These are phyloP conservation scores for Pseudopipra pipra DNA, from an alignment of 2,113 vertebrate genomes.

Conservation along the genomic window DNA sequence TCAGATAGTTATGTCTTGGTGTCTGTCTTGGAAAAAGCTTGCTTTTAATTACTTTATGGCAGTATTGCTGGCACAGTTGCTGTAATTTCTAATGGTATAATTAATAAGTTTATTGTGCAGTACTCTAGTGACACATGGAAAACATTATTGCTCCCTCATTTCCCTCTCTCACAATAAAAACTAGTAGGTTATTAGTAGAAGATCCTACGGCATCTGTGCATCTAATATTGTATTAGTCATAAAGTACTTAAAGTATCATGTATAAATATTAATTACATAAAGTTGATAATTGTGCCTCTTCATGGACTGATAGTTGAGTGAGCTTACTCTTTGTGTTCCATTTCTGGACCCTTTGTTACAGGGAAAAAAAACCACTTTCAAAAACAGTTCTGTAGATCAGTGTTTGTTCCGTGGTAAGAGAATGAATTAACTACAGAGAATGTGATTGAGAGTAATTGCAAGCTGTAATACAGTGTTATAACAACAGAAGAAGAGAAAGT, in stretches of 20 bases:
- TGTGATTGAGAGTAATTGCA: background rate
- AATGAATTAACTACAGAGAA: background rate
- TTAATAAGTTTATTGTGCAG: background rate
- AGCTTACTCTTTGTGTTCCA: background rate
- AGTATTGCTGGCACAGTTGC: background rate
- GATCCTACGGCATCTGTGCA: background rate
- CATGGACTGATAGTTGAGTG: background rate
- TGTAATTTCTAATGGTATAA: background rate
- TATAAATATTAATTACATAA: background rate
- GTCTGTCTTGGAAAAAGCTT: background rate
- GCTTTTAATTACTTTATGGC: background rate
- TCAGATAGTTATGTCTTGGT: background rate
- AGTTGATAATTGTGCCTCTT: background rate
- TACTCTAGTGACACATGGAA: background rate
- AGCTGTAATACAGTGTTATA: background rate
- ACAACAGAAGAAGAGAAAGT: background rate
- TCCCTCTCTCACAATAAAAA: background rate
- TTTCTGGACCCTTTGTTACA: background rate
- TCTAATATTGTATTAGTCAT: background rate
- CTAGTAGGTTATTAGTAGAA: background rate
- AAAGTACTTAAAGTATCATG: background rate
- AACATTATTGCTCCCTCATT: background rate
- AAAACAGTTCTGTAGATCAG: background rate
- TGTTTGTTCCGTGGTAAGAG: background rate
- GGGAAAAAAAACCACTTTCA: fast-evolving